Evolutionary conservation across 2,113 vertebrate genomes (phyloP), one percentile per base, ranked within the genome.

Genomic region (Anthoscopus minutus): DNA sequence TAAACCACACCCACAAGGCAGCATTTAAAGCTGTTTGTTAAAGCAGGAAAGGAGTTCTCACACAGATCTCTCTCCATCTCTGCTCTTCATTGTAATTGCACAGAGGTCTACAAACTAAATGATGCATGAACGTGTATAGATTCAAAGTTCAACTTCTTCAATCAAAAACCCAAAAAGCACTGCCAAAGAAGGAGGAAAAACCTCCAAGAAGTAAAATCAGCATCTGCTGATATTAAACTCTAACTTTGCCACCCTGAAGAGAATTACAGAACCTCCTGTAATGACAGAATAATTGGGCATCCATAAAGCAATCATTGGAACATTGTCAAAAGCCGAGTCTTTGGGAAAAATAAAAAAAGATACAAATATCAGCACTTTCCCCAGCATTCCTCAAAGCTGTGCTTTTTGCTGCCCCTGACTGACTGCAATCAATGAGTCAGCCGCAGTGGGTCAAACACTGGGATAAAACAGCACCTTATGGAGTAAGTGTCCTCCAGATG

Each of bases 391-490:
- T 53, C 4, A 21, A 47, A 57, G 21, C 83, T 30, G n/a, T 11
- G 72, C 53, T 20, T 56, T 94, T 88, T 20, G 19, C 89, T 93
- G 77, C 86, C 96, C 81, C 76, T 21, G 65, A 91, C 64, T 87
- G 92, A 60, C 54, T 89, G 82, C 78, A 81, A 97, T 98, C 97
- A 90, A 97, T 97, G 97, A 93, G 62, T 92, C 91, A 74, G 97
- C 92, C 84, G 51, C 79, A 38, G 88, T 40, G 69, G 96, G 93
- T 96, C 92, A 64, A 97, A 97, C 91, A 51, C 72, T 15, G 91
- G 71, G 96, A 96, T 97, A 92, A 97, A 97, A 96, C 80, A 96
- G 96, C 97, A 97, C 97, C 96, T 92, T 53, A 89, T 89, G 95
- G 93, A 96, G 96, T 95, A 95, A 96, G 65, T 97, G 97, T 97